These are phyloP conservation scores for Fragum fragum DNA, from an alignment of 2,888 invertebrate species.

Conservation along the genomic window DNA sequence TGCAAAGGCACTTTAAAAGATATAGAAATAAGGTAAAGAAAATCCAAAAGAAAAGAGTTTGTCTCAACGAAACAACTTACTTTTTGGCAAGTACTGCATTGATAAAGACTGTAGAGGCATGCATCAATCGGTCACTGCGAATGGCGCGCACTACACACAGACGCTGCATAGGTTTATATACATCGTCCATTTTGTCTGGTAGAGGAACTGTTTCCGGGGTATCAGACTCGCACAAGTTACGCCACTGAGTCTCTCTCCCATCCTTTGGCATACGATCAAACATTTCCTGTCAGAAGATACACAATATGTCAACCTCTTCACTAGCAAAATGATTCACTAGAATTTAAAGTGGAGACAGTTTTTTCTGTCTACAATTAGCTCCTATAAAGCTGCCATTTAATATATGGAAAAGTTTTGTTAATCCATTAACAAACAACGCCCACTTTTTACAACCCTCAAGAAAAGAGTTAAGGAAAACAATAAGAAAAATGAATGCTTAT, in stretches of 20 bases:
- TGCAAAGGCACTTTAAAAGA: no score
- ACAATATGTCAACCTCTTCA: no score
- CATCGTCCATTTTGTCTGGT: slow-evolving; percentile 86
- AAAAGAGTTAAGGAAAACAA: no score
- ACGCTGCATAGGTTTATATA: slow-evolving; percentile 84
- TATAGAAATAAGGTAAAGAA: no score
- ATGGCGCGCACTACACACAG: slow-evolving; percentile 85
- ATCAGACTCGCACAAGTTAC: slow-evolving; percentile 86
- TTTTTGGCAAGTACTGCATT: slow-evolving; percentile 84
- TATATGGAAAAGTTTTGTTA: no score
- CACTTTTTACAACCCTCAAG: no score
- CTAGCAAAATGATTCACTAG: no score
- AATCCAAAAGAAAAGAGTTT: not conserved
- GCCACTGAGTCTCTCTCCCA: slow-evolving; percentile 86
- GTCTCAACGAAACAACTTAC: slow-evolving; percentile 70
- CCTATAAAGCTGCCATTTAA: no score
- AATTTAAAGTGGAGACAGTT: no score
- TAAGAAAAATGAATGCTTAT: no score
- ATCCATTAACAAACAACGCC: no score
- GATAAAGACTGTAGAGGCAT: slow-evolving; percentile 83
- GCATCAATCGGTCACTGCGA: slow-evolving; percentile 85
- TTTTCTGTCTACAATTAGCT: no score
- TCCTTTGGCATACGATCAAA: slow-evolving; percentile 86
- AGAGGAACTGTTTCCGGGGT: slow-evolving; percentile 83
- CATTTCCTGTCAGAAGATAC: slow-evolving; percentile 80